These are phyloP conservation scores for Pterophyllum scalare DNA, from an alignment of 2,113 vertebrate genomes.

Conservation along the genomic window DNA sequence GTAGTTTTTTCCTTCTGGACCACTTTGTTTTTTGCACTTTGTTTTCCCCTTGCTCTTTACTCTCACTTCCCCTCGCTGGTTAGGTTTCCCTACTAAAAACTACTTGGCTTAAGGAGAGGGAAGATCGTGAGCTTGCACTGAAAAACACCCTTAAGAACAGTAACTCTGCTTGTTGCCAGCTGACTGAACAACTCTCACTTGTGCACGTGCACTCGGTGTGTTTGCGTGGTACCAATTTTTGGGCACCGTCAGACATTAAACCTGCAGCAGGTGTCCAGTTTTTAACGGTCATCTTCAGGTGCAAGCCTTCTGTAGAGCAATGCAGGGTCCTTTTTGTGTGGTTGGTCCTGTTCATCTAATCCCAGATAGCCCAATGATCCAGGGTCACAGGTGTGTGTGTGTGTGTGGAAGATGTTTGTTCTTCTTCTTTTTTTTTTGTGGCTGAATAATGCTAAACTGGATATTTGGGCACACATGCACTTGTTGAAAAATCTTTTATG, in stretches of 20 bases:
- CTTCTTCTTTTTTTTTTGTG: not conserved
- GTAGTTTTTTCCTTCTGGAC: not conserved
- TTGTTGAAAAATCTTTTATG: not conserved
- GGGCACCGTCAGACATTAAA: not conserved
- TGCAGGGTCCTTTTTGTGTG: not conserved
- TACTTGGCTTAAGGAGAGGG: not conserved
- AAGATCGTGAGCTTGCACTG: fast-evolving
- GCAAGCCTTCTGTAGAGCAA: not conserved
- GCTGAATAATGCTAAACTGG: not conserved
- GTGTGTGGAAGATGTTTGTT: not conserved
- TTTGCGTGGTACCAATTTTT: not conserved
- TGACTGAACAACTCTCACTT: too few species aligned
- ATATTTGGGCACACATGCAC: not conserved
- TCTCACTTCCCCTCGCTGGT: not conserved
- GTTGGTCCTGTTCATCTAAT: not conserved
- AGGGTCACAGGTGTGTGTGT: not conserved
- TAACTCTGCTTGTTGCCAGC: not conserved
- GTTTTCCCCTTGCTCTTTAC: fast-evolving
- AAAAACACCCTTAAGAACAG: not conserved
- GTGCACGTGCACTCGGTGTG: not conserved
- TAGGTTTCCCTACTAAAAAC: not conserved
- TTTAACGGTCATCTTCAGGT: not conserved
- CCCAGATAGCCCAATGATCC: not conserved
- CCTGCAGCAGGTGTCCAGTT: not conserved
- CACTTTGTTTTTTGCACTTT: not conserved